Conservation (phyloP, 2,888 invertebrate genomes). For the Andrena minutula region DNA sequence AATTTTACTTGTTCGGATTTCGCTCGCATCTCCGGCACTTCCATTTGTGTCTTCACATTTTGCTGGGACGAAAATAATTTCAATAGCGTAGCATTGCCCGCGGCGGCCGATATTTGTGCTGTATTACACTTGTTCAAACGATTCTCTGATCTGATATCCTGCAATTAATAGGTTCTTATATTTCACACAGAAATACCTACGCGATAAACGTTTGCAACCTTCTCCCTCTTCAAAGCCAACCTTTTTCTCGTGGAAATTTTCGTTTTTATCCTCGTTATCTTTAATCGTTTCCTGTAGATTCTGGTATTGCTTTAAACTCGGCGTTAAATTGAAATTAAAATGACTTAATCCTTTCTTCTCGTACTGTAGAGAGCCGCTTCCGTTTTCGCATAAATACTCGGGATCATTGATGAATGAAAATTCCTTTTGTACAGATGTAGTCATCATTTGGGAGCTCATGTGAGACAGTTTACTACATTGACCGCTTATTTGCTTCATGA, state of each 20-base stretch:
- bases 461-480: conserved; percentile 35
- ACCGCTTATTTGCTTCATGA: conserved; percentile 69
- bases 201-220: not conserved
- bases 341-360: conserved; percentile 7
- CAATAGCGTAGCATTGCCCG: conserved; percentile 24
- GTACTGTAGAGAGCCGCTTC: conserved; percentile 15
- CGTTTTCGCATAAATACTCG: conserved; percentile 27
- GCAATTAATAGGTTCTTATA: not conserved
- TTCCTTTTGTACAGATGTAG: conserved; percentile 7
- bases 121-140: conserved; percentile 33
- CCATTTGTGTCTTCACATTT: conserved; percentile 38
- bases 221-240: not conserved
- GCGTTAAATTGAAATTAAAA: conserved; percentile 19
- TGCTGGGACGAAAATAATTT: conserved; percentile 58
- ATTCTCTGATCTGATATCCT: conserved; percentile 51
- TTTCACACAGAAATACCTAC: not conserved
- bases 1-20: conserved; percentile 27
- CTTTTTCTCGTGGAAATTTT: conserved; percentile 3
- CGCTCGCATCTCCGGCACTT: not conserved
- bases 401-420: conserved; percentile 6
- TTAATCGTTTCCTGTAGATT: conserved; percentile 5
- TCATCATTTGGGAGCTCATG: conserved; percentile 17
- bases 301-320: conserved; percentile 15
- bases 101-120: not conserved
- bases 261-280: not conserved